Percentiles rank a stretch among this genome's conserved stretches.
Conservation (phyloP, 53 echinoderm and acorn worm genomes). For the Astropecten irregularis region DNA sequence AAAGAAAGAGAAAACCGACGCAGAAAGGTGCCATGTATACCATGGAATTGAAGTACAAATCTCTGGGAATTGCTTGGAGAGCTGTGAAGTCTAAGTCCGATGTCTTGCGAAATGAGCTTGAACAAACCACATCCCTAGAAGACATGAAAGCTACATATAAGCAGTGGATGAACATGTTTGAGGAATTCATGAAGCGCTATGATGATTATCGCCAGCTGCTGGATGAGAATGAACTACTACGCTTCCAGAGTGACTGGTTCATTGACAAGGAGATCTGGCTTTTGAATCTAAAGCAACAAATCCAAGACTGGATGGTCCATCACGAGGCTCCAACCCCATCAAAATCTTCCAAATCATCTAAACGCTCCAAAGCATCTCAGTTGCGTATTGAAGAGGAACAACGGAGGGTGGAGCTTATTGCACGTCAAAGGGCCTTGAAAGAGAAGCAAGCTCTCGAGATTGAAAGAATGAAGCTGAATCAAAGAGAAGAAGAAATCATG, state of each 20-base stretch:
- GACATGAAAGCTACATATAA: too few species aligned
- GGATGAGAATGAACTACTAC: too few species aligned
- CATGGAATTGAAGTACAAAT: constrained; percentile 57
- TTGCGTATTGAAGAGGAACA: constrained; percentile 11
- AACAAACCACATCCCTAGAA: too few species aligned
- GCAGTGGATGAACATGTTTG: constrained; percentile 42
- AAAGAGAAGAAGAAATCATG: background rate
- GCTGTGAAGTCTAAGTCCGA: constrained; percentile 18
- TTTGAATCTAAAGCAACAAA: constrained; percentile 15
- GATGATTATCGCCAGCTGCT: constrained; percentile 45
- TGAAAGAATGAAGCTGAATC: background rate
- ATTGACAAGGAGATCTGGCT: constrained; percentile 41
- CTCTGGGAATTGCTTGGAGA: constrained; percentile 20
- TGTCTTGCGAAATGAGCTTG: too few species aligned
- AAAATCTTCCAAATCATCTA: background rate
- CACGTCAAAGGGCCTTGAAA: background rate
- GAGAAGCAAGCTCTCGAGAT: constrained; percentile 24
- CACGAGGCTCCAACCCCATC: too few species aligned
- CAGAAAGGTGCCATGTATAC: too few species aligned
- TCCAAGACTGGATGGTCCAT: constrained; percentile 56
- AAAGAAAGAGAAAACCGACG: constrained; percentile 18
- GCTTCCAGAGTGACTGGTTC: constrained; percentile 22
- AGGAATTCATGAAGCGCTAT: constrained; percentile 28
- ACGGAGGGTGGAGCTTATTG: background rate
- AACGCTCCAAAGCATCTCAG: constrained; percentile 16